Evolutionary conservation across 2,888 invertebrate genomes (phyloP), one percentile per base, ranked within the genome.

Genomic region (Lysandra bellargus): DNA sequence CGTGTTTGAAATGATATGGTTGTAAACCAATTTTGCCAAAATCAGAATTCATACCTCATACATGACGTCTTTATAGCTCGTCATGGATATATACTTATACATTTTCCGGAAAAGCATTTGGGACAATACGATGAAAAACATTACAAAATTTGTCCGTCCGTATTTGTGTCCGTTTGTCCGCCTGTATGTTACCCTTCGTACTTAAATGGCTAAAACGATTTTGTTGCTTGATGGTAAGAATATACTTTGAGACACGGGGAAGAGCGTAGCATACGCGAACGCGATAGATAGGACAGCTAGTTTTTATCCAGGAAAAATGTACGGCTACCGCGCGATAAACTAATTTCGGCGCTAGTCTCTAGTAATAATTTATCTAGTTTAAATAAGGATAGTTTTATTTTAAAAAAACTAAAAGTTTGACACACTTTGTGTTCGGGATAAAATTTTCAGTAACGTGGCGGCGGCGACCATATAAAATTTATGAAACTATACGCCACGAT

Each of bases 391-490:
- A 64, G 44, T 49, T 49, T 57, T 4, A 57, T 57, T 57, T 2
- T 1, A 14, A 14, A 53, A 17, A 57, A 69, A 33, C 69, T 69
- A 14, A 30, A 33, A 14, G 33, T 33, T 69, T 69, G 4, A 33
- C 12, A 69, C 5, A 69, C 17, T 44, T 44, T 44, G n/a, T 74
- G 44, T 40, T 44, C 3, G n/a, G n/a, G 40, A 44, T 73, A 37
- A 74, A n/a, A 74, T 44, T 44, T 44, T 44, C 44, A 44, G 44
- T 74, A 74, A 14, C 69, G 69, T 37, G 17, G 17, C 69, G 69
- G 37, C 23, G 14, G 69, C 69, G 33, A 37, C 69, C 33, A 69
- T 69, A 69, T 69, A 37, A 69, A 69, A 69, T 69, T 33, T 69
- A 69, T 69, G 69, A 69, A 69, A 69, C 14, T 69, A 69, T 69